These are phyloP conservation scores for Anas platyrhynchos DNA, from an alignment of 2,113 vertebrate genomes.

Conservation along the genomic window DNA sequence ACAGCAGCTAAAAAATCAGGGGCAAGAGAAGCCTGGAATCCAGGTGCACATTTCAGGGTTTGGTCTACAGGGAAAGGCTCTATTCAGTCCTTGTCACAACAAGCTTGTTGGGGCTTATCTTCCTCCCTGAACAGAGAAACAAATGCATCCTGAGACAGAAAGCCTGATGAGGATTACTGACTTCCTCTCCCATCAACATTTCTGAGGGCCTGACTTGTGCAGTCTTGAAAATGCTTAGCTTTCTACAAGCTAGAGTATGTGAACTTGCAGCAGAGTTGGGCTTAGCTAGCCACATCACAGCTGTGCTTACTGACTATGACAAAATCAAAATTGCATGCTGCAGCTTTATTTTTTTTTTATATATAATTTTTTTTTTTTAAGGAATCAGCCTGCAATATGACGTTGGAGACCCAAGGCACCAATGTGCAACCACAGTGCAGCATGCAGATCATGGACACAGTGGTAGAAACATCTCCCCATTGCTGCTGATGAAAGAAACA, in stretches of 20 bases:
- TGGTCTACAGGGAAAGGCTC: not conserved
- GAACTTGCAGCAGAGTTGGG: not conserved
- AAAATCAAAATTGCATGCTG: not conserved
- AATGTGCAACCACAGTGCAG: fast-evolving
- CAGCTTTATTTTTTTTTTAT: too few species aligned
- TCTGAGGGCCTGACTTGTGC: not conserved
- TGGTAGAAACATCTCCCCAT: not conserved
- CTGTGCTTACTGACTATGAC: too few species aligned
- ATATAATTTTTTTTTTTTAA: not conserved
- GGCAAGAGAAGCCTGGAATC: not conserved
- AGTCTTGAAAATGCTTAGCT: not conserved
- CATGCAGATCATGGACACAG: not conserved
- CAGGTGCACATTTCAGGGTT: not conserved
- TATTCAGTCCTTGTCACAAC: not conserved
- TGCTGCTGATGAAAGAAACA: not conserved
- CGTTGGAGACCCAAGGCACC: not conserved
- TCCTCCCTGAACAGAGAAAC: not conserved
- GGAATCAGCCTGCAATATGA: not conserved
- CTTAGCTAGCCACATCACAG: not conserved
- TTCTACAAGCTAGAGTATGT: not conserved
- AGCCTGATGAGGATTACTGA: not conserved
- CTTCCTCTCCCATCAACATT: not conserved
- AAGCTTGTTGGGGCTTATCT: not conserved
- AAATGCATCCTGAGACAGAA: not conserved
- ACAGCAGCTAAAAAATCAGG: not conserved